Percentiles rank a stretch among this genome's conserved stretches.
phyloP scores from a whole-genome alignment of 1,140 invertebrate species.

The Portunus trituberculatus region DNA sequence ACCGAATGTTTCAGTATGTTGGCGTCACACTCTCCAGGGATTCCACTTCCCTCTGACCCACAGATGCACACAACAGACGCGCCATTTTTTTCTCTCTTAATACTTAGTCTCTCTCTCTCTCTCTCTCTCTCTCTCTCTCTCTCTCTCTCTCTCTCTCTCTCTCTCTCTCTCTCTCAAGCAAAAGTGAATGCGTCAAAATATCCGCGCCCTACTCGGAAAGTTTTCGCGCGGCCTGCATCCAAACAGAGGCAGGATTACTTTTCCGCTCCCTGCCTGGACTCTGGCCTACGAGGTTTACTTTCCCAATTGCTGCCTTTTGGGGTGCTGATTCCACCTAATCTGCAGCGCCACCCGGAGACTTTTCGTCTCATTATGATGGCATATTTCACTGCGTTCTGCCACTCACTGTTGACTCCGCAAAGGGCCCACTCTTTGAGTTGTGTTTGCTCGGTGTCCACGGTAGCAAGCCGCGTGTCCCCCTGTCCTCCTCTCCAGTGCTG shows the following conservation, averaged over 20 bases:
- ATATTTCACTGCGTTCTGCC: background rate
- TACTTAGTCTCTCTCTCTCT: background rate
- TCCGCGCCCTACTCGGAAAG: background rate
- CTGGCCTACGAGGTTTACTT: too few species aligned
- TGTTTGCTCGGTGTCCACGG: background rate
- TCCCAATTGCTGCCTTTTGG: too few species aligned
- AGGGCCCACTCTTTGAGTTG: background rate
- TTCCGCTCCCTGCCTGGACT: background rate
- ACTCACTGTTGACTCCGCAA: background rate
- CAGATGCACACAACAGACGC: background rate
- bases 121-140: conserved; percentile 17
- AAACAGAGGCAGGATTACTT: background rate
- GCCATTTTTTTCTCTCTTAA: background rate
- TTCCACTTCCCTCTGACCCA: background rate
- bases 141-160: conserved; percentile 11
- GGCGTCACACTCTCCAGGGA: background rate
- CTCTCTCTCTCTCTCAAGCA: background rate
- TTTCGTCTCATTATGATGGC: background rate
- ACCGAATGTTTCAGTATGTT: background rate
- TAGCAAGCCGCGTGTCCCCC: background rate
- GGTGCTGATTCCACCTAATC: background rate
- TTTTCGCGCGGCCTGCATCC: background rate
- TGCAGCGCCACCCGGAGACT: background rate
- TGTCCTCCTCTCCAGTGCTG: background rate
- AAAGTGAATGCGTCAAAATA: background rate